Percentiles rank a stretch among this genome's conserved stretches.
Evolutionary conservation across 2,113 vertebrate genomes (phyloP).

Genomic region (Chionis minor): DNA sequence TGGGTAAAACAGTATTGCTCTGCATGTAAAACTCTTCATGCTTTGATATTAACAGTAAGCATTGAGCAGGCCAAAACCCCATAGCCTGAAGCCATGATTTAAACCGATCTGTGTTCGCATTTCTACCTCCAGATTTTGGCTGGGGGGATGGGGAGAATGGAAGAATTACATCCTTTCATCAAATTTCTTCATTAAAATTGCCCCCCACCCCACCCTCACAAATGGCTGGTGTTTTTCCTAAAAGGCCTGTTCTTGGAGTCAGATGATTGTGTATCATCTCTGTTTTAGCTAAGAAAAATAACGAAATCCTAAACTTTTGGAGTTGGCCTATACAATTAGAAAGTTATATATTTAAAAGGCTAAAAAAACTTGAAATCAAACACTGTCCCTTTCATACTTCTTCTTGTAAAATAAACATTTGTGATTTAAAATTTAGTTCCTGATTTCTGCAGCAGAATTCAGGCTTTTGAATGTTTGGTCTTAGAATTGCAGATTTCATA

Average conservation of each 20-base stretch:
- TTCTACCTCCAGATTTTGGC: neutral
- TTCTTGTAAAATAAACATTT: neutral
- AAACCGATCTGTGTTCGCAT: slow-evolving; percentile 30
- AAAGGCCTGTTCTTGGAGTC: neutral
- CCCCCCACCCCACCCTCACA: neutral
- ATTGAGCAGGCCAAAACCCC: neutral
- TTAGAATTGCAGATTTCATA: neutral
- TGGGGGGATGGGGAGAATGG: neutral
- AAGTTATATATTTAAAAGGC: neutral
- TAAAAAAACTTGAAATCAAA: neutral
- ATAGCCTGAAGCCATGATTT: slow-evolving; percentile 28
- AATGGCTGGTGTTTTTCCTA: neutral
- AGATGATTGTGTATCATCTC: neutral
- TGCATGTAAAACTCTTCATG: neutral
- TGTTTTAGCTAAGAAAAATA: neutral
- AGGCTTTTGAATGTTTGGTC: neutral
- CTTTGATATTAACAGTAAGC: slow-evolving; percentile 51
- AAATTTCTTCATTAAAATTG: slow-evolving; percentile 21
- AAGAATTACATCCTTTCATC: neutral
- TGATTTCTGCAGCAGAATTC: neutral
- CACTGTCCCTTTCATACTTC: neutral
- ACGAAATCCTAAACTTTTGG: neutral
- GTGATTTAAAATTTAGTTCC: neutral
- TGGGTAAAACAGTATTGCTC: neutral
- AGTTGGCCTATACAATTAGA: neutral